Percentiles rank a stretch among this genome's conserved stretches.
These are phyloP conservation scores for Bucco capensis DNA, from an alignment of 2,113 vertebrate species.

Conservation along the genomic window DNA sequence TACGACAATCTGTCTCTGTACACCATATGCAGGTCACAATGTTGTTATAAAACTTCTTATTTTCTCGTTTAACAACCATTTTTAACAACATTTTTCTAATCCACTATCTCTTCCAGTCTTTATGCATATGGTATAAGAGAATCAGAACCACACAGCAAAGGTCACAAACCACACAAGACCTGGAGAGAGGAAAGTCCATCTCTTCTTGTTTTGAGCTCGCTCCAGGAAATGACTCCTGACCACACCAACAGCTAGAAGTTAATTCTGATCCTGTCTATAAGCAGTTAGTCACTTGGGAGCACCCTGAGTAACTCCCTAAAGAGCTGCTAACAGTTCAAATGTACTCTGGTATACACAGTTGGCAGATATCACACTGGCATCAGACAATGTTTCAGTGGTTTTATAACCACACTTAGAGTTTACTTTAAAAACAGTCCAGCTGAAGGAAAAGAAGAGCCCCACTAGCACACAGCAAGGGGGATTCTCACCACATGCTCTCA, in stretches of 20 bases:
- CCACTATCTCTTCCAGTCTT: background rate
- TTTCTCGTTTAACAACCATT: background rate
- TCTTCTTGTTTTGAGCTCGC: background rate
- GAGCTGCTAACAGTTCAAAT: background rate
- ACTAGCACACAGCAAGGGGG: accelerated
- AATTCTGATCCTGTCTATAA: background rate
- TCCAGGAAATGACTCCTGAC: background rate
- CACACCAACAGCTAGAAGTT: background rate
- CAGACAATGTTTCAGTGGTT: background rate
- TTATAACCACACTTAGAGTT: background rate
- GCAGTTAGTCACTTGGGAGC: background rate
- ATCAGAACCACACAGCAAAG: background rate
- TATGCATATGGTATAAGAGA: accelerated
- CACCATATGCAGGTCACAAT: accelerated
- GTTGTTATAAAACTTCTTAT: background rate
- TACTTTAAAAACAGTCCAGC: background rate
- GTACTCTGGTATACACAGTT: background rate
- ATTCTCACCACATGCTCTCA: background rate
- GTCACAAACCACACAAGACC: background rate
- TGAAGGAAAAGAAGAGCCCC: background rate
- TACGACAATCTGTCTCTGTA: background rate
- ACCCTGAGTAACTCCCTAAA: background rate
- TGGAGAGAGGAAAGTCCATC: background rate
- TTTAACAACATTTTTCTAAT: background rate
- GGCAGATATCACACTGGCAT: background rate